Evolutionary conservation across 2,888 invertebrate species (phyloP).

Genomic region (Pherbina coryleti): DNA sequence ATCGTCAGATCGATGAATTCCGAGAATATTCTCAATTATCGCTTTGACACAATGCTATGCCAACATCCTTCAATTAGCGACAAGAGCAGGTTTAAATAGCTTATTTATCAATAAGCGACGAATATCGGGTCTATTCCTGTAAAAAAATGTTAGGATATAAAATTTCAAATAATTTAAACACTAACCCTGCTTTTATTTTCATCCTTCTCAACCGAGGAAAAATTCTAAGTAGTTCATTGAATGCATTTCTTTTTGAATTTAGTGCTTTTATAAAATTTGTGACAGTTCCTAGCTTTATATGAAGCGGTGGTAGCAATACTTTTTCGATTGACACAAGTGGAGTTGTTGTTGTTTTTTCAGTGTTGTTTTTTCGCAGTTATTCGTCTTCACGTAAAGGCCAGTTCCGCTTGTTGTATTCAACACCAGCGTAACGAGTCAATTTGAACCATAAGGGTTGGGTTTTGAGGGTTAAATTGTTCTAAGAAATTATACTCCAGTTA

Average conservation of each 20-base stretch:
- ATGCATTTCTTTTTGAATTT: constrained; percentile 4
- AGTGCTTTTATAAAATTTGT: not conserved
- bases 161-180: not conserved
- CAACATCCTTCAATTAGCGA: too few relatives aligned
- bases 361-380: not conserved
- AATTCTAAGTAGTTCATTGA: not conserved
- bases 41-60: too few relatives aligned
- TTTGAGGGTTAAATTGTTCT: too few relatives aligned
- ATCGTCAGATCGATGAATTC: too few relatives aligned
- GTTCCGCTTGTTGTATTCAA: not conserved
- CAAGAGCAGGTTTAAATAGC: too few relatives aligned
- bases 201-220: not conserved
- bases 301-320: constrained; percentile 23
- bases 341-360: not conserved
- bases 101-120: too few relatives aligned
- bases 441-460: too few relatives aligned
- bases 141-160: too few relatives aligned
- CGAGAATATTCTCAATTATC: too few relatives aligned
- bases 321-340: constrained; percentile 24
- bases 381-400: not conserved
- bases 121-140: too few relatives aligned
- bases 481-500: too few relatives aligned
- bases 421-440: too few relatives aligned
- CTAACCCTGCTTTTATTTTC: not conserved
- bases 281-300: constrained; percentile 7